Base-by-base conservation (phyloP, 2,797 vertebrate genomes). In the Hozukius guyotensis region DNA sequence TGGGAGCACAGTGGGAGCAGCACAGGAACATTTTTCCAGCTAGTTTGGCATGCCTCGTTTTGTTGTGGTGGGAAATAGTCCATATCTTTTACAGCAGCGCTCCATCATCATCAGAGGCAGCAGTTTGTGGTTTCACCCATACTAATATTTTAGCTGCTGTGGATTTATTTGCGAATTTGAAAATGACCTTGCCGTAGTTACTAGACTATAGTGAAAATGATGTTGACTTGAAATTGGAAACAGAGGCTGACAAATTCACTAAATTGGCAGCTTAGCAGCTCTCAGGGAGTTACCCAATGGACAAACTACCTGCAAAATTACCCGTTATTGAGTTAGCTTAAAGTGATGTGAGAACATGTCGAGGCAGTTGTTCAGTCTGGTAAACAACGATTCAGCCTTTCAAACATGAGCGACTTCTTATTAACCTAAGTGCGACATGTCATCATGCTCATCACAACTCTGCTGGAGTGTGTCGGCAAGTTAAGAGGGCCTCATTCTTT, bases 371-470 rank as follows among this genome's bases (percentile, higher is more conserved):
- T 75, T 72, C 78, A 75, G 69, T 75, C 78, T 52, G 55, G 31
- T 69, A 81, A 90, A 84, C 82, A 78, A 72, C 12, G 22, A 75
- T 36, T 57, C 56, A 36, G 25, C 56, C 70, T 78, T 88, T 89
- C 71, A 83, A 86, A 84, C 82, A 59, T 52, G 59, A 80, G 59
- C 77, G 79, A 88, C 88, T 91, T 88, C 85, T 20, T 62, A 89
- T 92, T 93, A 88, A 86, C 80, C 78, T 72, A 68, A 90, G 84
- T 79, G 75, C 77, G 82, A 73, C 80, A 75, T 86, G 81, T 85
- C 87, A 69, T 82, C 55, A 61, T 10, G 24, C 59, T 72, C 83
- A 75, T 88, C 82, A 77, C 71, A 46, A 57, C 63, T 72, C 78
- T 66, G 71, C 66, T 22, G 7, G 74, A 27, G 24, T 59, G 27